Evolutionary conservation across 1,140 invertebrate species (phyloP), one percentile per base, ranked within the genome.

Genomic region (Drosophila lowei): DNA sequence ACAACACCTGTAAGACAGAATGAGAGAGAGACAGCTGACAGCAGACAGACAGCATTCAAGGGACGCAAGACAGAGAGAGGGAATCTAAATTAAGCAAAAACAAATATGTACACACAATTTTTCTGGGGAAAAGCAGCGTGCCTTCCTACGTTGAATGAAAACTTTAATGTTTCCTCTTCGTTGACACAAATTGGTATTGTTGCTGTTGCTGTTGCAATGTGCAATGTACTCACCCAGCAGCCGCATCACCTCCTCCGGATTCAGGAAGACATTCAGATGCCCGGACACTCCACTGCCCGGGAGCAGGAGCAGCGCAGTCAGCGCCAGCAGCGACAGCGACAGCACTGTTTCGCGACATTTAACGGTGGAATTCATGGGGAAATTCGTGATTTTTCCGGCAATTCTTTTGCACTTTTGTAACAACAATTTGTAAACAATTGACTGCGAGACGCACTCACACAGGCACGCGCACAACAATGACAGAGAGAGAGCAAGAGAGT

Each of bases 161-260:
- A 68, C 30, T 72, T 62, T 55, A 68, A 68, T 41, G 43, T 53
- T 56, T 63, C 72, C 49, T 41, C 65, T 81, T 77, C 58, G 42
- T 62, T 77, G 67, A 85, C 80, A 84, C 66, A 70, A 65, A 54
- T 68, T 84, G 53, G 65, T 74, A 54, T 68, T 84, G 53, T 68
- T 74, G 53, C 64, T 55, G 43, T 58, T 59, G 11, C n/a, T 28
- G 18, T n/a, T 25, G 18, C 8, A 3, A 13, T 13, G 18, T 18
- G 18, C 18, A 18, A 18, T 18, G 25, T 53, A 91, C 91, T 92
- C 66, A 92, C 92, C 92, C 66, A 92, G 65, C 71, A 92, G 72
- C 58, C 90, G 77, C 90, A 90, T 92, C 38, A 92, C 91, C 71
- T 92, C 92, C 58, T 92, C 90, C 15, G 90, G 84, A 81, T 91